Evolutionary conservation across 2,888 invertebrate genomes (phyloP), one percentile per base, ranked within the genome.

Genomic region (Hololepta plana): DNA sequence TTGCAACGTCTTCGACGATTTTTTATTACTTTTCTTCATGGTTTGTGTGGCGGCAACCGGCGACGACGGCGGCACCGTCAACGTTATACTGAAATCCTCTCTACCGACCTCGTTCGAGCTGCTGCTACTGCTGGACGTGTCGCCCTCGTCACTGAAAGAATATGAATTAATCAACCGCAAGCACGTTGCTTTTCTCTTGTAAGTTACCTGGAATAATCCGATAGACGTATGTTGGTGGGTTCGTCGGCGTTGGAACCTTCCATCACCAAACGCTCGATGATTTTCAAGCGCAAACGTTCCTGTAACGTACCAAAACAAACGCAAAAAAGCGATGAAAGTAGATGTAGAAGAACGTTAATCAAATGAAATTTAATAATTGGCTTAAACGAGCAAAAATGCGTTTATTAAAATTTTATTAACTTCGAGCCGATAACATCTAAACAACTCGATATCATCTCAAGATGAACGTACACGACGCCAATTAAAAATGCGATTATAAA

Each of bases 181-280:
- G 11, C 9, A 5, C 11, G 20, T 9, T 20, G 9, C 3, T 4
- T 20, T 20, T 19, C 19, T 4, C 3, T 9, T 24, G 12, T 24
- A 30, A 29, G 27, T 38, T 57, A 82, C 84, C 84, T 85, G 5
- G 85, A 84, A 49, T 85, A 85, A 55, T 87, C 85, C 13, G 84
- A 81, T 14, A 87, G 56, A 32, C 72, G 71, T 38, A 87, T 82
- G 48, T 85, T 85, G 3, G 79, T 72, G 8, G 85, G 85, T 48
- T 84, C 85, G 41, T 85, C 85, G 5, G 85, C 84, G 47, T 73
- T 85, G 1, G 85, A 85, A 16, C 85, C 85, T 55, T 77, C 79
- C 51, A 77, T 74, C 35, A 72, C 55, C 35, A 85, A 59, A 45
- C 81, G 70, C 34, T 72, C 72, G 24, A 85, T 66, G 40, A 85